Evolutionary conservation across 1,140 invertebrate genomes (phyloP).

Genomic region (Sycophila sp.): DNA sequence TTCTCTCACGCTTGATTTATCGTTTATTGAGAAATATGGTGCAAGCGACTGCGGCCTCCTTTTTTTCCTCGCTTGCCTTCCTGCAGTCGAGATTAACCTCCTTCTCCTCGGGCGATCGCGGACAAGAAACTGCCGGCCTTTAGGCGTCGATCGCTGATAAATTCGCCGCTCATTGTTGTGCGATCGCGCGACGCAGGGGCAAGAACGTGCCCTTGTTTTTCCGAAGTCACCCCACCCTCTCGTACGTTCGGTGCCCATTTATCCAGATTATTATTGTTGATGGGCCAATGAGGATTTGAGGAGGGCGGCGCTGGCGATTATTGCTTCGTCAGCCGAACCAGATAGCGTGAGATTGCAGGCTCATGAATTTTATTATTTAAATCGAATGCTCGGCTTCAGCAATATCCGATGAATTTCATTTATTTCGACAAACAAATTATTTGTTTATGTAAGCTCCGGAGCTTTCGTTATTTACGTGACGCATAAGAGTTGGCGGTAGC

Average conservation of each 20-base stretch:
- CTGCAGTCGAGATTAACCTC: conserved; percentile 55
- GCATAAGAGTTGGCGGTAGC: no score
- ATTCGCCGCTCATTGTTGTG: conserved; percentile 29
- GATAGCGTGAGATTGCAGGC: no score
- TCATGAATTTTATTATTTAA: background rate
- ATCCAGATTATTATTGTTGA: conserved; percentile 33
- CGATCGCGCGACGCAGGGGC: background rate
- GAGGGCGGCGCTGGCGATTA: background rate
- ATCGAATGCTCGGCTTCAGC: no score
- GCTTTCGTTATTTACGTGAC: no score
- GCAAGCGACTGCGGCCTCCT: conserved; percentile 41
- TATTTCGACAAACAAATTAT: no score
- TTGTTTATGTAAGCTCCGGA: no score
- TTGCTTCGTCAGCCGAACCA: no score
- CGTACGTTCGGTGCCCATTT: conserved; percentile 5
- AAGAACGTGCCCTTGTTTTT: background rate
- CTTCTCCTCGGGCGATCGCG: conserved; percentile 12
- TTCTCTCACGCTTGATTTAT: conserved; percentile 55
- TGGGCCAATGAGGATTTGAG: background rate
- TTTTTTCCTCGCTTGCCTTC: conserved; percentile 1
- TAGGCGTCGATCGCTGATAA: conserved; percentile 36
- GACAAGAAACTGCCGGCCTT: background rate
- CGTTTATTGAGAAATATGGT: conserved; percentile 65
- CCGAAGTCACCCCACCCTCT: no score
- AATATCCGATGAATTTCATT: no score